Evolutionary conservation across 2,797 vertebrate genomes (phyloP).

Genomic region (Chelmon rostratus): DNA sequence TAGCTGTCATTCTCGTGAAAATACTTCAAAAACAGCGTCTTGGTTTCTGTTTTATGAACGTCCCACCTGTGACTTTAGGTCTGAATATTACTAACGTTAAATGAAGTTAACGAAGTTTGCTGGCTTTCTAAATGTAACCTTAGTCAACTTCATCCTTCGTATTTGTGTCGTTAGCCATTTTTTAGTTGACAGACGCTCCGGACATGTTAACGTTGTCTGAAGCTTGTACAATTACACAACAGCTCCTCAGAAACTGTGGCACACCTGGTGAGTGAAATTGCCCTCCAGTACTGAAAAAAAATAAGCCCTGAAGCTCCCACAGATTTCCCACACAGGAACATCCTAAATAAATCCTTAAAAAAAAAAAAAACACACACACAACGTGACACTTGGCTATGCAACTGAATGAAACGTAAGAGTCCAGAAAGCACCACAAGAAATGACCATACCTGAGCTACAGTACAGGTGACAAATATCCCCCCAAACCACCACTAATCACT

Average conservation of each 20-base stretch:
- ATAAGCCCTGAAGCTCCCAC: background rate
- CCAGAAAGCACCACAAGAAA: background rate
- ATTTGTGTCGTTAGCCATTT: background rate
- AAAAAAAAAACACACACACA: no score
- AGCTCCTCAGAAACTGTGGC: background rate
- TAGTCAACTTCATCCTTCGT: background rate
- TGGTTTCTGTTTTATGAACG: accelerated
- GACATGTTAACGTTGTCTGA: background rate
- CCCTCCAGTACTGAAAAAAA: no score
- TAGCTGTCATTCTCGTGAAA: background rate
- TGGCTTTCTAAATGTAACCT: background rate
- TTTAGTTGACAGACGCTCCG: background rate
- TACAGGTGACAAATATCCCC: background rate
- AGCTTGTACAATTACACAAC: background rate
- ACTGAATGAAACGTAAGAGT: background rate
- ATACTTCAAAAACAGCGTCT: background rate
- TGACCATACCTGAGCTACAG: background rate
- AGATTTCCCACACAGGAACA: no score
- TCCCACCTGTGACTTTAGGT: background rate
- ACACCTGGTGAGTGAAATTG: no score
- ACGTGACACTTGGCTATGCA: background rate
- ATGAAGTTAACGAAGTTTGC: background rate
- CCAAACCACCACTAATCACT: background rate
- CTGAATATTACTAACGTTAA: background rate
- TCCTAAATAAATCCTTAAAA: no score